phyloP scores from a whole-genome alignment of 2,113 vertebrate species.

The Tachysurus vachellii region DNA sequence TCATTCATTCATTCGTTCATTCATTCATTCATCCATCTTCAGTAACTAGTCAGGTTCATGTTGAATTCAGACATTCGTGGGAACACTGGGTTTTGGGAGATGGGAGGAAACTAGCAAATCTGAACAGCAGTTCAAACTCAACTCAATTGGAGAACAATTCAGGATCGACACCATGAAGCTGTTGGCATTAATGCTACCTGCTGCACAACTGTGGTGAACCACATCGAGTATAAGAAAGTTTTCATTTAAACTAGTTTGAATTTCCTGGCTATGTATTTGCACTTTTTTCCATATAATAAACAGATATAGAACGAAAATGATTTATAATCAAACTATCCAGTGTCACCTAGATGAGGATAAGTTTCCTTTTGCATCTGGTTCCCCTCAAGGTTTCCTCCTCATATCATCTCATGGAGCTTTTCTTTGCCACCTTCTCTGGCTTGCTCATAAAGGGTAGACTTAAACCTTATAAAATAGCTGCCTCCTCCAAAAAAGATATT shows the following conservation, averaged over 20 bases:
- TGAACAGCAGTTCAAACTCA: neutral
- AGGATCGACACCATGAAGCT: neutral
- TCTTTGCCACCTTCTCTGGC: no score
- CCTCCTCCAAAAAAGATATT: neutral
- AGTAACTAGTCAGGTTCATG: neutral
- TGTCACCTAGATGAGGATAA: no score
- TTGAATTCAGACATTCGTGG: neutral
- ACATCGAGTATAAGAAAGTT: neutral
- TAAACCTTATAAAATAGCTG: no score
- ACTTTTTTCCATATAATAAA: no score
- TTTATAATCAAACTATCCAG: no score
- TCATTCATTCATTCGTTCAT: neutral
- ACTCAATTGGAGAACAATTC: neutral
- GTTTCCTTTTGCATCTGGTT: no score
- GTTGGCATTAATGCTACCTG: neutral
- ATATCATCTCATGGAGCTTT: no score
- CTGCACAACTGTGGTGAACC: neutral
- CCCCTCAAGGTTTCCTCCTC: no score
- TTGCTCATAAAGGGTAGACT: no score
- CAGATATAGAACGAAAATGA: no score
- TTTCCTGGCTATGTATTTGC: no score
- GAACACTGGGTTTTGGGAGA: neutral
- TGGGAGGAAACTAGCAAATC: neutral
- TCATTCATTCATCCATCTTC: neutral
- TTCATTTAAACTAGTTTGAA: neutral